Conservation (phyloP, 2,113 vertebrate genomes). For the western clawed frog (Xenopus tropicalis) region DNA sequence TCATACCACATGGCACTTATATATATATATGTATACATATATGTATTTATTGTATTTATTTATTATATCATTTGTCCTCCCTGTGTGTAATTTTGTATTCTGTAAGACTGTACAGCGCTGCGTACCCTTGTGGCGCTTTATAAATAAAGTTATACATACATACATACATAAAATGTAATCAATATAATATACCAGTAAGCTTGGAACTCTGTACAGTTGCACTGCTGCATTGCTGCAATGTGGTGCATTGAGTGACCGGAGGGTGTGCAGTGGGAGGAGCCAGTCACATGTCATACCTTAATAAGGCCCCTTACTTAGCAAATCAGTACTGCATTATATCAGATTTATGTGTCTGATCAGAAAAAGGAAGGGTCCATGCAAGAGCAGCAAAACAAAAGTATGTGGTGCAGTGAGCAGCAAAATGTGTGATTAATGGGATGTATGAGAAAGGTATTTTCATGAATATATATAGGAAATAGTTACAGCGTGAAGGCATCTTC, state of each 20-base stretch:
- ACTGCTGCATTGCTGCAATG: constrained; percentile 26
- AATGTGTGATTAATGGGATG: neutral
- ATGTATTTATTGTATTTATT: no score
- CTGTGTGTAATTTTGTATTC: no score
- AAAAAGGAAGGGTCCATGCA: constrained; percentile 27
- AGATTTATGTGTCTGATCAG: neutral
- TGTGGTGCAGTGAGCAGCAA: constrained; percentile 15
- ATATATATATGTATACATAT: no score
- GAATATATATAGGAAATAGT: neutral
- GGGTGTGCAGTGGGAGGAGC: constrained; percentile 25
- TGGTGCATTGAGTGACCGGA: constrained; percentile 38
- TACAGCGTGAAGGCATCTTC: constrained; percentile 19
- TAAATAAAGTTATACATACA: no score
- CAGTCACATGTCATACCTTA: constrained; percentile 6
- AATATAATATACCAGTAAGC: no score
- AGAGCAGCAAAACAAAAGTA: constrained; percentile 20
- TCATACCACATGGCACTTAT: no score
- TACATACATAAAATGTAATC: no score
- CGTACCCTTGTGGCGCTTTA: no score
- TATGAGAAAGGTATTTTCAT: neutral
- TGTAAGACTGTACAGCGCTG: no score
- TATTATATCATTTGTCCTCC: no score
- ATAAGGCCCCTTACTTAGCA: constrained; percentile 10
- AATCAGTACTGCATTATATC: constrained; percentile 31
- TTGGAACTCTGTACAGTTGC: neutral